Conservation (phyloP, 2,797 vertebrate species). For the Adrianichthys oophorus region DNA sequence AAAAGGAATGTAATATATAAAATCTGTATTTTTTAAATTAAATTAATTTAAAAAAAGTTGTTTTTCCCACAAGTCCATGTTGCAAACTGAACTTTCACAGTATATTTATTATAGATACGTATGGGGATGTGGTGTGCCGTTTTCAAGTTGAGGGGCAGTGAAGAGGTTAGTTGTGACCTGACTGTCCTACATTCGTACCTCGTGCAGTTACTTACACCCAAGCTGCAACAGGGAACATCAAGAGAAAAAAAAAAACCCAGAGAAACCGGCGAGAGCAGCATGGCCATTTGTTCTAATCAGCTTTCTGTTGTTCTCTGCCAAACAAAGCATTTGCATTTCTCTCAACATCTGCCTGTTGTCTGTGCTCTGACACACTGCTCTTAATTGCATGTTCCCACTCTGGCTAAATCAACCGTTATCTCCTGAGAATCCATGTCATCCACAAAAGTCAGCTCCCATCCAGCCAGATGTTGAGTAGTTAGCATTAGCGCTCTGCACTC, state of each 20-base stretch:
- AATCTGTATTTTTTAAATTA: too few species aligned
- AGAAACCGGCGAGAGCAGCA: conserved; percentile 22
- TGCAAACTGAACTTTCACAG: not conserved
- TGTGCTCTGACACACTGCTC: conserved; percentile 72
- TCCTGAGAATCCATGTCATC: conserved; percentile 78
- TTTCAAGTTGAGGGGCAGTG: not conserved
- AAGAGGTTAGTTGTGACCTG: not conserved
- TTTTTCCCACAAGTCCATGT: not conserved
- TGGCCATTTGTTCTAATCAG: conserved; percentile 75
- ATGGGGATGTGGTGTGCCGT: not conserved
- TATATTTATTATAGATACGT: too few species aligned
- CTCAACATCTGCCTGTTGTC: conserved; percentile 63
- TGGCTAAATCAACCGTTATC: conserved; percentile 76
- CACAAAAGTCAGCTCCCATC: conserved; percentile 73
- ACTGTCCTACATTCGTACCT: conserved; percentile 1
- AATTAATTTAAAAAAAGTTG: too few species aligned
- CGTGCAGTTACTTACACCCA: conserved; percentile 22
- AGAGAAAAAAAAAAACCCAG: conserved; percentile 11
- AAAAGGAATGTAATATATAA: too few species aligned
- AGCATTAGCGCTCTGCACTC: conserved; percentile 71
- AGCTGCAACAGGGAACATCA: conserved; percentile 23
- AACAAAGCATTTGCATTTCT: conserved; percentile 74
- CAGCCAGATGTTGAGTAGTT: conserved; percentile 77
- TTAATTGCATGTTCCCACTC: conserved; percentile 76
- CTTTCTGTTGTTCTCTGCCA: conserved; percentile 76